These are phyloP conservation scores for Camponotus fellah DNA, from an alignment of 2,888 invertebrate species.

Conservation along the genomic window DNA sequence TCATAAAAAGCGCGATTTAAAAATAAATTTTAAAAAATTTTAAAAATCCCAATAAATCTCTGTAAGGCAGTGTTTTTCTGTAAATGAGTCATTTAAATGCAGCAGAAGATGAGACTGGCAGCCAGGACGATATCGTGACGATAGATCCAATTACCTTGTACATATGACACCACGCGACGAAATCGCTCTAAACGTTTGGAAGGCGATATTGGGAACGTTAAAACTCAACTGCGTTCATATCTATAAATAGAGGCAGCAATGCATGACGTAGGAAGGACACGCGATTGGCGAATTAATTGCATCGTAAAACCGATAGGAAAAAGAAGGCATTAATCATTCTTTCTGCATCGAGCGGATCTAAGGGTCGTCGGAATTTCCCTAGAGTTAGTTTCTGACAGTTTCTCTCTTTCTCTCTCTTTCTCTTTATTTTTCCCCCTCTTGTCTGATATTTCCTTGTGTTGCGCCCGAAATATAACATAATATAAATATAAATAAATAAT, in stretches of 20 bases:
- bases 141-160: slow-evolving; percentile 39
- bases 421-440: background rate
- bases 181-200: slow-evolving; percentile 14
- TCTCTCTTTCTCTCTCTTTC: background rate
- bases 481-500: background rate
- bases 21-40: no score
- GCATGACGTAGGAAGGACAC: slow-evolving; percentile 20
- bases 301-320: background rate
- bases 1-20: background rate
- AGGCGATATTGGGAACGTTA: background rate
- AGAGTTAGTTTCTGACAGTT: background rate
- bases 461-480: background rate
- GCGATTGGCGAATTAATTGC: slow-evolving; percentile 35
- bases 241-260: slow-evolving; percentile 39
- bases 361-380: background rate
- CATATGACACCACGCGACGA: background rate
- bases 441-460: background rate
- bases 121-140: background rate
- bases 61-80: no score
- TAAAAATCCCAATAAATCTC: no score
- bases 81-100: no score
- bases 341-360: background rate
- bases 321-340: background rate
- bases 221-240: background rate
- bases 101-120: slow-evolving; percentile 52